A percentile compares a stretch with the other conserved stretches of the same genome.
These are phyloP conservation scores for Pammene aurita DNA, from an alignment of 2,888 invertebrate genomes.

Conservation along the genomic window DNA sequence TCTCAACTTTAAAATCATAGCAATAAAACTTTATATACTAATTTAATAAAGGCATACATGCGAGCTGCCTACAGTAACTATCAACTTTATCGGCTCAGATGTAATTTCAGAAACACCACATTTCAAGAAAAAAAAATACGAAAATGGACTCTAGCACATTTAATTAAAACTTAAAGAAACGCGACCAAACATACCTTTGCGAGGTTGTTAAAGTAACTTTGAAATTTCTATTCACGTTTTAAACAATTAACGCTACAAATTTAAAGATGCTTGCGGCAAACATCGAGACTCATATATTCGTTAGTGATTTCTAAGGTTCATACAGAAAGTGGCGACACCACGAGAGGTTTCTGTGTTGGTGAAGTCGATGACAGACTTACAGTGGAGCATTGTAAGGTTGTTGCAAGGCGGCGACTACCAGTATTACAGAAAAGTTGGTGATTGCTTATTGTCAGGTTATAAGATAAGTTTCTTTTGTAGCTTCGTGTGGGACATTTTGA, in stretches of 20 bases:
- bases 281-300: not conserved
- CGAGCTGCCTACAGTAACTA: not conserved
- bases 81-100: not conserved
- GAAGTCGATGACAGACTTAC: not conserved
- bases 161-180: not conserved
- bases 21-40: not conserved
- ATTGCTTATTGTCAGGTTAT: conserved; percentile 56
- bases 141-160: not conserved
- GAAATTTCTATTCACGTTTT: conserved; percentile 10
- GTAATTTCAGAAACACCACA: not conserved
- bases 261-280: not conserved
- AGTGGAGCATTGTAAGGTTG: conserved; percentile 43
- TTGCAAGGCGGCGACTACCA: conserved; percentile 56
- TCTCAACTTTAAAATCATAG: not conserved
- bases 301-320: not conserved
- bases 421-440: conserved; percentile 51
- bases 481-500: conserved; percentile 31
- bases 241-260: conserved; percentile 24
- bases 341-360: not conserved
- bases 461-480: conserved; percentile 41
- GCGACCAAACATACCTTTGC: not conserved
- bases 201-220: not conserved
- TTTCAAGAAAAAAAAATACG: not conserved
- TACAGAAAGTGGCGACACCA: not conserved
- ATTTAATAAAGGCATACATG: not conserved